phyloP scores from a whole-genome alignment of 2,113 vertebrate species.

The Sturnira hondurensis region DNA sequence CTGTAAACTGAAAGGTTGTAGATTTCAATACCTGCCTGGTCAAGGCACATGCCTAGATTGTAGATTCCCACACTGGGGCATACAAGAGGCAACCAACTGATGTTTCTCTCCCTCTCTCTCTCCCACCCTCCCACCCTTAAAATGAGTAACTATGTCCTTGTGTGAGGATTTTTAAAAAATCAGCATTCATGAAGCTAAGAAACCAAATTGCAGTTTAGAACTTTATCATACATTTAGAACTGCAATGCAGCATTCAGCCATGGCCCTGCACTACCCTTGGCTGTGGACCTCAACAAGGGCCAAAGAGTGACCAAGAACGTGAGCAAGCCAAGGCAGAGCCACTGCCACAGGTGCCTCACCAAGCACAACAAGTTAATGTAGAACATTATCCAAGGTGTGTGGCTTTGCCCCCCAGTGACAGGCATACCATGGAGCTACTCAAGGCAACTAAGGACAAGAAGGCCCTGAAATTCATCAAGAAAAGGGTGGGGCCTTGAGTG shows the following conservation, averaged over 20 bases:
- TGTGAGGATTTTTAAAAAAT: not conserved
- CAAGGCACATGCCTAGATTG: no score
- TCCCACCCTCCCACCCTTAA: no score
- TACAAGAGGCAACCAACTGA: no score
- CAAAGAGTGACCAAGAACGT: not conserved
- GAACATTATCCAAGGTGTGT: not conserved
- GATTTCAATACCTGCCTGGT: no score
- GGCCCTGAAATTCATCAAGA: not conserved
- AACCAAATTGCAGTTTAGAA: not conserved
- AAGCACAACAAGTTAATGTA: not conserved
- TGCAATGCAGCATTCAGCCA: not conserved
- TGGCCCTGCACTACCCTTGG: not conserved
- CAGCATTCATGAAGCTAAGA: not conserved
- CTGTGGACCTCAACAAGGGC: no score
- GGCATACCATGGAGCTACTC: not conserved
- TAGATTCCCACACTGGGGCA: no score
- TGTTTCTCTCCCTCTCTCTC: no score
- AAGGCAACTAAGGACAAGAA: not conserved
- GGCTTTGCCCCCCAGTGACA: not conserved
- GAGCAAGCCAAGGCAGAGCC: not conserved
- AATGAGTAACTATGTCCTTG: no score
- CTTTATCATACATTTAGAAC: not conserved
- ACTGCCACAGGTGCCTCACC: not conserved
- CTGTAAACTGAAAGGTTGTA: no score
- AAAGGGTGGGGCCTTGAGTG: not conserved